Conservation (phyloP, 2,113 vertebrate genomes). For the Scomber japonicus region DNA sequence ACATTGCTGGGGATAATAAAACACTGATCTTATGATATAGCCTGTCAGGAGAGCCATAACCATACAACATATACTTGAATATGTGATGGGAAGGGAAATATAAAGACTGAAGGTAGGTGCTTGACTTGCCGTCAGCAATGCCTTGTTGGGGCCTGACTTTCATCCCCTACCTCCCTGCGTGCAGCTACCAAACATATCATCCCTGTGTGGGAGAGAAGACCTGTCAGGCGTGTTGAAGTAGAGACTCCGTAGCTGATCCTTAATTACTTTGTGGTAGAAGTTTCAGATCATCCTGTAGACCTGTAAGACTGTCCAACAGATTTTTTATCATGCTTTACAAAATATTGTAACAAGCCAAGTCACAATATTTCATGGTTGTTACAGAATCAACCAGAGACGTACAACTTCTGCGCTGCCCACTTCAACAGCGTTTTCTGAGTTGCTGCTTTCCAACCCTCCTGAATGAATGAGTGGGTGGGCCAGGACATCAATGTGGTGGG, state of each 20-base stretch:
- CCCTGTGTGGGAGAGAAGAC: constrained; percentile 41
- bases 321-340: background rate
- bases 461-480: constrained; percentile 89
- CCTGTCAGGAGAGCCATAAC: background rate
- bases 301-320: background rate
- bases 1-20: constrained; percentile 1
- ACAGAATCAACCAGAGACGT: constrained; percentile 27
- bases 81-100: background rate
- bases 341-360: background rate
- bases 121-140: background rate
- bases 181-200: constrained; percentile 16
- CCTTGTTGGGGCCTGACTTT: constrained; percentile 26
- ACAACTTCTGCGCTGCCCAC: background rate
- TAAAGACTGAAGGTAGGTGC: background rate
- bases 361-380: constrained; percentile 24
- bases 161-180: constrained; percentile 18
- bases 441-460: constrained; percentile 61
- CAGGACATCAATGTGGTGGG: constrained; percentile 92
- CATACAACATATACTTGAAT: background rate
- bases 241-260: constrained; percentile 26
- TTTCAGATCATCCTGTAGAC: constrained; percentile 7
- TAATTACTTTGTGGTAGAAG: constrained; percentile 42
- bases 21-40: constrained; percentile 19
- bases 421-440: constrained; percentile 26
- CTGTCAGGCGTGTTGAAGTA: constrained; percentile 49